Conservation (phyloP, 2,113 vertebrate genomes). For the Hyla sarda region DNA sequence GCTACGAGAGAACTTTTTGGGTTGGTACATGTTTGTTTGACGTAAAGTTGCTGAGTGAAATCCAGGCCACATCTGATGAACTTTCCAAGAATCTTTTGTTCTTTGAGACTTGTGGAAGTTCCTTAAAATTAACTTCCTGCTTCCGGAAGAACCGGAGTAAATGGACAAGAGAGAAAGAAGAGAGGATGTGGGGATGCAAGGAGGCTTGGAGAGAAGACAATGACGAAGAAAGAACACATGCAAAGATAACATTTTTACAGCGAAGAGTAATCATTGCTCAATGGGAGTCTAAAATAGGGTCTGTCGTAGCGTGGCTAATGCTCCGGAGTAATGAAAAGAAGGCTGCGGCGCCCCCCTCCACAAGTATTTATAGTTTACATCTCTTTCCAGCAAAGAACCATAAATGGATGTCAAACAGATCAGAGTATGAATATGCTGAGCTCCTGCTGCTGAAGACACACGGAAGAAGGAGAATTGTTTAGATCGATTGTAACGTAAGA, state of each 20-base stretch:
- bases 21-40: constrained; percentile 40
- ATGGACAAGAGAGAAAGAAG: constrained; percentile 48
- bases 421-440: not conserved
- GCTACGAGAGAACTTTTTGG: constrained; percentile 11
- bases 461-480: not conserved
- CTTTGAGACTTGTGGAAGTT: constrained; percentile 49
- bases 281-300: constrained; percentile 12
- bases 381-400: not conserved
- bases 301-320: constrained; percentile 1
- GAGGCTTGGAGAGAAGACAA: constrained; percentile 13
- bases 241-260: constrained; percentile 29
- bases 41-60: constrained; percentile 54
- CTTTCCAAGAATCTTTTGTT: constrained; percentile 58
- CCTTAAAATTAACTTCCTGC: constrained; percentile 58
- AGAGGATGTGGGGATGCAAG: constrained; percentile 35
- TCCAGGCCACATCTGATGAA: constrained; percentile 57
- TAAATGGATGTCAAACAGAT: not conserved
- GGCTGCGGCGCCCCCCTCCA: not conserved
- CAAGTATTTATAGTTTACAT: not conserved
- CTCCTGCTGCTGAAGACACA: not conserved
- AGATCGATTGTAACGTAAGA: not conserved
- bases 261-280: constrained; percentile 5
- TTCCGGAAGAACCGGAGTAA: constrained; percentile 51
- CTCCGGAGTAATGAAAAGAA: not conserved
- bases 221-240: constrained; percentile 37